Conservation (phyloP, 2,113 vertebrate genomes). For the Hypanus sabinus region DNA sequence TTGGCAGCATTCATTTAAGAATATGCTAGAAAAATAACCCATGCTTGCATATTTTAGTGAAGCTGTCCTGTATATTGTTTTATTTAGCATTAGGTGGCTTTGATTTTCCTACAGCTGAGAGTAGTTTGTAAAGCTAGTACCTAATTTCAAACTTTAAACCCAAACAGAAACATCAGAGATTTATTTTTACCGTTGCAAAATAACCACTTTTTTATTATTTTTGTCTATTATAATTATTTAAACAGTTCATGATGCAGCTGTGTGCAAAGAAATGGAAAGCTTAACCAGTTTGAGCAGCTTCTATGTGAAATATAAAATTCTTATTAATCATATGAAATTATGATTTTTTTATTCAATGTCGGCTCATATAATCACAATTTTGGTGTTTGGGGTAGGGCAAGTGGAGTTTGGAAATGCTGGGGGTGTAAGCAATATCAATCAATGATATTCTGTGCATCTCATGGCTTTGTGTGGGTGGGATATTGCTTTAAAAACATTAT, state of each 20-base stretch:
- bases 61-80: background rate
- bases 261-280: background rate
- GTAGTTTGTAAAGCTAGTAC: background rate
- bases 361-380: background rate
- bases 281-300: background rate
- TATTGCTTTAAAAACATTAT: background rate
- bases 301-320: background rate
- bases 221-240: background rate
- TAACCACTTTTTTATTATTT: background rate
- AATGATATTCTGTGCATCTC: background rate
- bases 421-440: background rate
- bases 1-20: background rate
- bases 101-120: background rate
- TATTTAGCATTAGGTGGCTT: background rate
- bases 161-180: background rate
- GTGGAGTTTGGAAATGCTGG: background rate
- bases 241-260: background rate
- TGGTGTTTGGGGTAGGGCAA: background rate
- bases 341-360: background rate
- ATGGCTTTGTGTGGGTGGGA: background rate
- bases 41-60: constrained; percentile 9
- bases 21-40: background rate
- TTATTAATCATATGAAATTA: background rate
- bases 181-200: background rate
- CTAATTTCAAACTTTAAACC: background rate